These are phyloP conservation scores for Xiphophorus hellerii DNA, from an alignment of 2,113 vertebrate genomes.

Conservation along the genomic window DNA sequence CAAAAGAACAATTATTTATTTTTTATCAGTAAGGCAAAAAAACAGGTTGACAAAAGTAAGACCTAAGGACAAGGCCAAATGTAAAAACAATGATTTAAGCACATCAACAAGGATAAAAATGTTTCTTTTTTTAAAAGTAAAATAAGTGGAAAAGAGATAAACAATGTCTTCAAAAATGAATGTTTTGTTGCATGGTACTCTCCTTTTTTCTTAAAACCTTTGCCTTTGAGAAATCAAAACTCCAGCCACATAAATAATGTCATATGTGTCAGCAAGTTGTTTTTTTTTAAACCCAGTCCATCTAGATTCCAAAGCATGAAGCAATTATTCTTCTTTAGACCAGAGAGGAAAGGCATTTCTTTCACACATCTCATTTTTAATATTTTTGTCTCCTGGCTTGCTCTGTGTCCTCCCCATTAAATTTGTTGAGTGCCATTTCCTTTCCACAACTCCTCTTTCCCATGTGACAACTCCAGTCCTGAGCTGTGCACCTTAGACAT, in stretches of 20 bases:
- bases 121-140: too few species aligned
- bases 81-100: too few species aligned
- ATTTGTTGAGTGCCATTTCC: neutral
- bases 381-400: neutral
- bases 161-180: too few species aligned
- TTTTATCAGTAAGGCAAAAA: too few species aligned
- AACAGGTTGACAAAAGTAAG: too few species aligned
- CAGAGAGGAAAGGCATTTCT: constrained; percentile 15
- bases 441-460: neutral
- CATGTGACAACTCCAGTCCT: neutral
- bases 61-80: too few species aligned
- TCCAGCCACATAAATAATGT: constrained; percentile 33
- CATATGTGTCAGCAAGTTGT: constrained; percentile 31
- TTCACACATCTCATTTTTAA: neutral
- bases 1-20: too few species aligned
- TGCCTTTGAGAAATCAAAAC: constrained; percentile 5
- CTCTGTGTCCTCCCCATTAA: neutral
- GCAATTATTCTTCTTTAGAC: constrained; percentile 11
- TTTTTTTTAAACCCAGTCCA: neutral
- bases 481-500: neutral
- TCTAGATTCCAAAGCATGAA: constrained; percentile 20
- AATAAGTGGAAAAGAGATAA: too few species aligned
- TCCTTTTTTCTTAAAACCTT: neutral
- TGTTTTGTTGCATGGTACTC: too few species aligned
- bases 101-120: too few species aligned